These are phyloP conservation scores for Troilus luridus DNA, from an alignment of 2,888 invertebrate species.

Conservation along the genomic window DNA sequence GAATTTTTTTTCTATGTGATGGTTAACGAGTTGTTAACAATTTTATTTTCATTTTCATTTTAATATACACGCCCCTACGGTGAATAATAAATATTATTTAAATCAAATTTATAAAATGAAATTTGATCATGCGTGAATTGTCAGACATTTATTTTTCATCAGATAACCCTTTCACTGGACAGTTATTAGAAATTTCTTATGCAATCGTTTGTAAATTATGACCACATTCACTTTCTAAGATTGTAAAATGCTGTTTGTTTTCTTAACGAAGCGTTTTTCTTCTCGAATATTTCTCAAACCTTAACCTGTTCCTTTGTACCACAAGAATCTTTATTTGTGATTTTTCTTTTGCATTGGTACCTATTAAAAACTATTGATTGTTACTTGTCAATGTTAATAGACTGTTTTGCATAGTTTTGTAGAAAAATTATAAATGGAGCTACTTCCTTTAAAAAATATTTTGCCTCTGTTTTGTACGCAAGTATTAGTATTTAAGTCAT, in stretches of 20 bases:
- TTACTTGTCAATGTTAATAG: too few species aligned
- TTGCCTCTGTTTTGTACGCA: too few species aligned
- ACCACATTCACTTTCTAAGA: constrained; percentile 5
- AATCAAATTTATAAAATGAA: neutral
- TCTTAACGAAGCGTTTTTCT: neutral
- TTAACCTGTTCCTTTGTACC: neutral
- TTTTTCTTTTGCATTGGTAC: too few species aligned
- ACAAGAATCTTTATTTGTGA: too few species aligned
- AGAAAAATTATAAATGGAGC: too few species aligned
- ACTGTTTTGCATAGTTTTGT: too few species aligned
- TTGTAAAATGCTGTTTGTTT: neutral
- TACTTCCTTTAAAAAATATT: too few species aligned
- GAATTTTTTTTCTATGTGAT: too few species aligned
- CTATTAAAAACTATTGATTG: too few species aligned
- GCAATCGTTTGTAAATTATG: neutral
- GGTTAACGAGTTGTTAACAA: too few species aligned
- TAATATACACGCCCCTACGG: neutral
- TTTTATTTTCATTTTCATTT: too few species aligned
- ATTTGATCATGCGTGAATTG: neutral
- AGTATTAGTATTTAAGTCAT: too few species aligned
- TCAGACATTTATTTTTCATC: neutral
- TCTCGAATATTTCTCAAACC: neutral
- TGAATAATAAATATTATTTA: neutral
- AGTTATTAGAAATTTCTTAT: constrained; percentile 15
- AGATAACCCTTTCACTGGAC: constrained; percentile 15